phyloP scores from a whole-genome alignment of 2,888 invertebrate genomes.

The Thera obeliscata region DNA sequence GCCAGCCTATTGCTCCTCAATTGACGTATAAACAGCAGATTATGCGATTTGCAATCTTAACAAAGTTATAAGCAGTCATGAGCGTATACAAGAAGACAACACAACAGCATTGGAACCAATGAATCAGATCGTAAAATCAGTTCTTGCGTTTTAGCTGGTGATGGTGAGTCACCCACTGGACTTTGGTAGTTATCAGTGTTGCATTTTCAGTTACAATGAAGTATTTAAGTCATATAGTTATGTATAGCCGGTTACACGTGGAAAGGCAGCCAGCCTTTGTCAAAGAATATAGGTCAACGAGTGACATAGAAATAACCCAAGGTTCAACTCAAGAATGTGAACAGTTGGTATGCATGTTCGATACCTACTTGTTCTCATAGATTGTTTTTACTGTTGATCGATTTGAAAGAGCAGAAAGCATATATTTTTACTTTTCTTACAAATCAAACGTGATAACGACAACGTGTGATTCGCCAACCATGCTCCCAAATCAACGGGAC shows the following conservation, averaged over 20 bases:
- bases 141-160: not conserved
- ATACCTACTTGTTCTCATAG: not conserved
- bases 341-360: not conserved
- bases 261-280: slow-evolving; percentile 13
- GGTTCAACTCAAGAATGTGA: slow-evolving; percentile 14
- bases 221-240: not conserved
- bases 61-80: no score
- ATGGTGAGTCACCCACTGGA: no score
- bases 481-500: no score
- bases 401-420: no score
- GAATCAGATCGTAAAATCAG: no score
- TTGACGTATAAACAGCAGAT: not conserved
- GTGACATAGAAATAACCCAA: slow-evolving; percentile 23
- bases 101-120: no score
- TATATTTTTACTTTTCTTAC: no score
- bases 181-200: not conserved
- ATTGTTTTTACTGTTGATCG: not conserved
- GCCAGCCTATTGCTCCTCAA: no score
- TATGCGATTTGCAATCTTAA: no score
- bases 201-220: not conserved
- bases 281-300: slow-evolving; percentile 24
- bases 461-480: no score
- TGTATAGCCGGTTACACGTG: slow-evolving; percentile 3
- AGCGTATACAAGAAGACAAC: no score
- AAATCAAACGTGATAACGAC: no score